Evolutionary conservation across 2,888 invertebrate genomes (phyloP).

Genomic region (Ormia ochracea): DNA sequence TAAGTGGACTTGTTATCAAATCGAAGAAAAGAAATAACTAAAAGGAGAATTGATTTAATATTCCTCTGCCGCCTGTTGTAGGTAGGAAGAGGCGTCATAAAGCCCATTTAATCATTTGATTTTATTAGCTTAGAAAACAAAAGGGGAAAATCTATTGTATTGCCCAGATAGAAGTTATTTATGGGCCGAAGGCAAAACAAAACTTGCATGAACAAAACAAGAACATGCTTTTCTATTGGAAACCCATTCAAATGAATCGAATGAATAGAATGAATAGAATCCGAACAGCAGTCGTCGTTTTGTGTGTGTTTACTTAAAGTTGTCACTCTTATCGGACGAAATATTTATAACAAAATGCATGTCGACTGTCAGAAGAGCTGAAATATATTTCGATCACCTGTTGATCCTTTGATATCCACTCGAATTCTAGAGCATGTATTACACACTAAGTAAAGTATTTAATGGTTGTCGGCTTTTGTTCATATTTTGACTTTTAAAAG

Average conservation of each 20-base stretch:
- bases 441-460: not conserved
- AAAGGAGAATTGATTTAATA: constrained; percentile 57
- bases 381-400: constrained; percentile 53
- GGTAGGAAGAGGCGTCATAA: constrained; percentile 52
- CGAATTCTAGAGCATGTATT: not conserved
- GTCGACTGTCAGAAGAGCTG: constrained; percentile 26
- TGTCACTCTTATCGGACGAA: constrained; percentile 33
- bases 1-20: constrained; percentile 34
- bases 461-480: constrained; percentile 47
- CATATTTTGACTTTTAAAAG: constrained; percentile 52
- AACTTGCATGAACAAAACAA: constrained; percentile 12
- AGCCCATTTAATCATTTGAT: constrained; percentile 54
- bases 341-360: not conserved
- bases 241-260: constrained; percentile 31
- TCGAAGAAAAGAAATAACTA: not conserved
- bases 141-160: constrained; percentile 27
- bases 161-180: constrained; percentile 43
- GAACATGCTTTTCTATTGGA: constrained; percentile 59
- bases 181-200: constrained; percentile 29
- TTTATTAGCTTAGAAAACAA: constrained; percentile 49
- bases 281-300: not conserved
- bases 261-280: constrained; percentile 40
- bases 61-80: constrained; percentile 24
- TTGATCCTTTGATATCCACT: constrained; percentile 56
- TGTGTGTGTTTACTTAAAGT: constrained; percentile 5